These are phyloP conservation scores for Helobdella robusta DNA, from an alignment of 2,888 invertebrate genomes.

Conservation along the genomic window DNA sequence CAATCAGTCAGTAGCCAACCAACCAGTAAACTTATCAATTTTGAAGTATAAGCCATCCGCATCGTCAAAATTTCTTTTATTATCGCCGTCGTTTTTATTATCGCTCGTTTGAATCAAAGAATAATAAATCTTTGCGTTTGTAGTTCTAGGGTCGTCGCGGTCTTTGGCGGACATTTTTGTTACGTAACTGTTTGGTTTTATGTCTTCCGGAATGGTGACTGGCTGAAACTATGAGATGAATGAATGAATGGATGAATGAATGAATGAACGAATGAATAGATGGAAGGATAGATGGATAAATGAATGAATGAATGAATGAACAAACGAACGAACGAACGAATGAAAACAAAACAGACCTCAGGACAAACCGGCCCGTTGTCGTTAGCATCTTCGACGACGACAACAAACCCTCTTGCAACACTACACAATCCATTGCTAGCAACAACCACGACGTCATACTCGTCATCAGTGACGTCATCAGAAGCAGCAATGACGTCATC, in stretches of 20 bases:
- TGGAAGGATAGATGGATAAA: too few species aligned
- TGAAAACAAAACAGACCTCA: too few species aligned
- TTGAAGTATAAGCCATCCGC: too few species aligned
- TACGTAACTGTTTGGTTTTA: background rate
- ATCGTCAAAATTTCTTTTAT: background rate
- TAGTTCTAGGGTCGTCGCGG: background rate
- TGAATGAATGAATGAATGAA: too few species aligned
- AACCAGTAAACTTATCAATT: too few species aligned
- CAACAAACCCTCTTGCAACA: background rate
- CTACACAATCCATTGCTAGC: background rate
- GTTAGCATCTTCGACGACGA: background rate
- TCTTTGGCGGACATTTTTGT: background rate
- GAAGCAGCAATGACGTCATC: too few species aligned
- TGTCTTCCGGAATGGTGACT: background rate
- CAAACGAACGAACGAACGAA: too few species aligned
- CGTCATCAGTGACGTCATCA: too few species aligned
- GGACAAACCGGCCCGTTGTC: conserved; percentile 4
- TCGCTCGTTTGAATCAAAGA: background rate
- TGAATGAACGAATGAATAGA: too few species aligned
- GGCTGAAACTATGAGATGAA: background rate
- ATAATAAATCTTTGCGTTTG: background rate
- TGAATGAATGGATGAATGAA: too few species aligned
- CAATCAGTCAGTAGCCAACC: too few species aligned
- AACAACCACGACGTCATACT: background rate
- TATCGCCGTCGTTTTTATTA: background rate